Evolutionary conservation across 2,113 vertebrate species (phyloP).

Genomic region (Acrocephalus kingi): DNA sequence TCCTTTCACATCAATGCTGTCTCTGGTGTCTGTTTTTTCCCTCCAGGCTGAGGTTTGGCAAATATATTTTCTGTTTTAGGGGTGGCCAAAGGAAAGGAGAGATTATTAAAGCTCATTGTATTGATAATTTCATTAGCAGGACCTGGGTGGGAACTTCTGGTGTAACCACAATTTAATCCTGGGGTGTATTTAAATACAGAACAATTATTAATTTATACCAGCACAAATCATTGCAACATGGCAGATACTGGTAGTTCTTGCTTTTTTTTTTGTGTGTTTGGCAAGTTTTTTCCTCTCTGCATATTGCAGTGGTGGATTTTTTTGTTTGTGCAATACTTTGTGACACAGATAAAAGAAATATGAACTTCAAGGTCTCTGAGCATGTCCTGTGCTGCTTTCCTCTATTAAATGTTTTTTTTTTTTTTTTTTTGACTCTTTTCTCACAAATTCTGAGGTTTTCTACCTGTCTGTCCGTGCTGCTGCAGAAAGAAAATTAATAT

Average conservation of each 20-base stretch:
- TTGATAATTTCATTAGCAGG: background rate
- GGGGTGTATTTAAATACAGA: background rate
- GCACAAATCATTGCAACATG: background rate
- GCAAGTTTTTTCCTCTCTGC: background rate
- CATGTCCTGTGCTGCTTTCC: background rate
- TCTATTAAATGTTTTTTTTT: accelerated
- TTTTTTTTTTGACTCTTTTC: accelerated
- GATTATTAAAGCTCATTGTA: background rate
- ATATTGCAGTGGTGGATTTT: background rate
- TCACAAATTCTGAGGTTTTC: background rate
- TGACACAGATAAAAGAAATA: background rate
- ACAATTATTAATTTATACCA: background rate
- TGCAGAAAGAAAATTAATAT: background rate
- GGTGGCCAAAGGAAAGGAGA: background rate
- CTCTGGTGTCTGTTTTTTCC: background rate
- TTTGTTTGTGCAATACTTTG: background rate
- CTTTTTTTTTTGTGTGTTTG: background rate
- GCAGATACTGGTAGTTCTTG: background rate
- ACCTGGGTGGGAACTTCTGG: background rate
- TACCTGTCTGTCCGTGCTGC: background rate
- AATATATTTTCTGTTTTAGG: background rate
- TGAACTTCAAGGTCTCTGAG: background rate
- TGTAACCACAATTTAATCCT: background rate
- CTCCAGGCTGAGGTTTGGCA: background rate
- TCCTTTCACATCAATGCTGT: accelerated